These are phyloP conservation scores for Labeo rohita DNA, from an alignment of 2,113 vertebrate genomes.

Conservation along the genomic window DNA sequence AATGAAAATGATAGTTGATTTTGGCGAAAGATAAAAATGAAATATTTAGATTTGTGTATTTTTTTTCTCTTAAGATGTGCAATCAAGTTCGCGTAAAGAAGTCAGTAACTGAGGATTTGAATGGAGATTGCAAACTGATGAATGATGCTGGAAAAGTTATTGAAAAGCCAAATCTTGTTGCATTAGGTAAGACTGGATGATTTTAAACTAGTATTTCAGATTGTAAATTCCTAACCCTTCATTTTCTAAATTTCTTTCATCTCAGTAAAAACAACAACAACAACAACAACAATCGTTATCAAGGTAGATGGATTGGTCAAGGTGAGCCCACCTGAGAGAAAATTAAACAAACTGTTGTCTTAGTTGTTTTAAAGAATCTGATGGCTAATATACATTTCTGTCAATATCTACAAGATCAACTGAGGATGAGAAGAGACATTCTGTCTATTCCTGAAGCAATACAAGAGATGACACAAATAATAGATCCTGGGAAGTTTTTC, in stretches of 20 bases:
- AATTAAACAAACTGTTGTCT: neutral
- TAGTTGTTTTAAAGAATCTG: neutral
- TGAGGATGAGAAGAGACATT: slow-evolving; percentile 39
- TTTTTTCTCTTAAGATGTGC: slow-evolving; percentile 51
- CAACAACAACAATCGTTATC: slow-evolving; percentile 19
- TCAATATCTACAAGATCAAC: neutral
- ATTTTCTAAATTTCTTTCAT: neutral
- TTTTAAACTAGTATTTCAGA: neutral
- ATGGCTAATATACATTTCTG: neutral
- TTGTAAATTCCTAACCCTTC: neutral
- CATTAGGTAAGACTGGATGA: slow-evolving; percentile 45
- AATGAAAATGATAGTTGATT: neutral
- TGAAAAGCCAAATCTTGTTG: slow-evolving; percentile 23
- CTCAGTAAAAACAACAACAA: slow-evolving; percentile 32
- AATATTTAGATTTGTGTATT: neutral
- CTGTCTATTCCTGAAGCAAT: too few species aligned
- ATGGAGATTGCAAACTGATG: slow-evolving; percentile 50
- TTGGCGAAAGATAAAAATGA: neutral
- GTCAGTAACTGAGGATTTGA: slow-evolving; percentile 49
- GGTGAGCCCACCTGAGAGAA: neutral
- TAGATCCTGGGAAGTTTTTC: too few species aligned
- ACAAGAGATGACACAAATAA: too few species aligned
- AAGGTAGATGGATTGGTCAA: neutral
- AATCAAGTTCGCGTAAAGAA: slow-evolving; percentile 48
- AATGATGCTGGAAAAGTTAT: neutral